Evolutionary conservation across 1,140 invertebrate species (phyloP).

Genomic region (Aphaenogaster rudis): DNA sequence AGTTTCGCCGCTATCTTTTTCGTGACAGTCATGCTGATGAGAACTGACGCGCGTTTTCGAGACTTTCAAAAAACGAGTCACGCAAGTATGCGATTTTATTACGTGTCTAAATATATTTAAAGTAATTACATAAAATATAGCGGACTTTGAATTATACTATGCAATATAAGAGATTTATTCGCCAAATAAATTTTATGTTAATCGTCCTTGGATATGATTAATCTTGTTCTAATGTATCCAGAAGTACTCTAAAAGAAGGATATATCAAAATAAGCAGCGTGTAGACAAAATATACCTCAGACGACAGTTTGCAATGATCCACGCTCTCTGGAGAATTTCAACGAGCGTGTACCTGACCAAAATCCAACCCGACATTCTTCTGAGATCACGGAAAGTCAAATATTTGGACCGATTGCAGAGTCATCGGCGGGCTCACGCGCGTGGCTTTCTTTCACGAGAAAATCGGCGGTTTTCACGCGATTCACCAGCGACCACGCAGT

Average conservation of each 20-base stretch:
- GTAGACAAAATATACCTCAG: conserved; percentile 33
- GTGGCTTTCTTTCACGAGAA: conserved; percentile 61
- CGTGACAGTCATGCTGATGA: conserved; percentile 56
- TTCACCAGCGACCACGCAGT: conserved; percentile 70
- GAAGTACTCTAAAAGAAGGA: background rate
- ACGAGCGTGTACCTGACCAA: conserved; percentile 56
- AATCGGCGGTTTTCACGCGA: conserved; percentile 78
- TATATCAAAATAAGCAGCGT: conserved; percentile 8
- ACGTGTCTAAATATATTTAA: background rate
- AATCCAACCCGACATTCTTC: conserved; percentile 37
- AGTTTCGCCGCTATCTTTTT: conserved; percentile 58
- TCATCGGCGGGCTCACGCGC: conserved; percentile 78
- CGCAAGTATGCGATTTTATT: background rate
- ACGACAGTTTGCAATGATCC: conserved; percentile 43
- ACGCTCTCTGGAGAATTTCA: conserved; percentile 60
- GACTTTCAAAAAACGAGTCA: conserved; percentile 27
- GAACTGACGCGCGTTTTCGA: conserved; percentile 34
- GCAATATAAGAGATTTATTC: background rate
- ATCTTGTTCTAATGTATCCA: background rate
- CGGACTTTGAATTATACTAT: background rate
- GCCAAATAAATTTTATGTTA: conserved; percentile 1
- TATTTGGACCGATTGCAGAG: conserved; percentile 84
- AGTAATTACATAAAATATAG: background rate
- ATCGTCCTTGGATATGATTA: background rate
- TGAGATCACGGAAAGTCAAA: conserved; percentile 72